These are phyloP conservation scores for Phaethornis superciliosus DNA, from an alignment of 2,113 vertebrate species.

Conservation along the genomic window DNA sequence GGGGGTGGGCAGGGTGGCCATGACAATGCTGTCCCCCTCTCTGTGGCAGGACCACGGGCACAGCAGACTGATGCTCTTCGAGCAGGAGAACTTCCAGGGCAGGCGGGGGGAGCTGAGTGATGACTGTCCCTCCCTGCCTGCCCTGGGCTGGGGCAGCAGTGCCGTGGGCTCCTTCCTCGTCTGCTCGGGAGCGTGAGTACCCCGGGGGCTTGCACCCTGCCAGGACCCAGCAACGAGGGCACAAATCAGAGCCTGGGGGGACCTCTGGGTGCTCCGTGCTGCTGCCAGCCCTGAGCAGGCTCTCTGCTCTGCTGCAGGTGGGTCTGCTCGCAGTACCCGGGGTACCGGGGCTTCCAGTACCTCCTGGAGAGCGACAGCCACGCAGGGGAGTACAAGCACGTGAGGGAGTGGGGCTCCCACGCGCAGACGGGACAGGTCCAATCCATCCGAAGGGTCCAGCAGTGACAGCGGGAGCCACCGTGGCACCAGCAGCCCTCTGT, in stretches of 20 bases:
- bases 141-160: constrained; percentile 92
- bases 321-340: constrained; percentile 93
- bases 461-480: constrained; percentile 65
- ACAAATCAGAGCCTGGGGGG: background rate
- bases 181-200: constrained; percentile 89
- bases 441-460: constrained; percentile 92
- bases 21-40: background rate
- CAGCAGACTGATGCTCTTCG: constrained; percentile 89
- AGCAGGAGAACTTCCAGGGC: constrained; percentile 93
- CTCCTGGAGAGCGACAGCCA: constrained; percentile 92
- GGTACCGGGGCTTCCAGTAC: constrained; percentile 93
- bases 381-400: constrained; percentile 90
- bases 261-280: background rate
- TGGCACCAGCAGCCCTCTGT: background rate
- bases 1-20: fast-evolving
- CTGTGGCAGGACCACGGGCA: constrained; percentile 85
- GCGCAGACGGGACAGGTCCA: constrained; percentile 93
- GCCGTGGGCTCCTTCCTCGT: constrained; percentile 89
- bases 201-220: background rate
- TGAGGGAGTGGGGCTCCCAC: constrained; percentile 90
- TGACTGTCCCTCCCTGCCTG: constrained; percentile 89
- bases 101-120: constrained; percentile 89
- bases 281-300: background rate
- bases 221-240: background rate
- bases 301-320: constrained; percentile 77